A percentile compares a stretch with the other conserved stretches of the same genome.
Evolutionary conservation across 2,797 vertebrate genomes (phyloP).

Genomic region (Halcyon smyrnensis): DNA sequence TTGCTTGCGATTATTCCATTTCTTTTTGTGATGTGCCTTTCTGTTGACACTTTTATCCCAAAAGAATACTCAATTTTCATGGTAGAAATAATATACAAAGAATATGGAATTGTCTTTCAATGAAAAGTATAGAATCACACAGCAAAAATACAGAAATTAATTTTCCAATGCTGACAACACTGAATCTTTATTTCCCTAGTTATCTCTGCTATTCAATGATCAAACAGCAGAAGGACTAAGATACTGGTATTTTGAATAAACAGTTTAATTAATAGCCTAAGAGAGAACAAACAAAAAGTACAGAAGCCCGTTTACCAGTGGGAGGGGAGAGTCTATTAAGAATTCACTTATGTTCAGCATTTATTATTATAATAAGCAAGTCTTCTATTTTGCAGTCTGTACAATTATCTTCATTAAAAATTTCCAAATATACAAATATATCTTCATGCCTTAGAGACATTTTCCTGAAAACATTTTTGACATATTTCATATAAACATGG

Average conservation of each 20-base stretch:
- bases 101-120: constrained; percentile 8
- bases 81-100: background rate
- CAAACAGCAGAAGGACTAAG: background rate
- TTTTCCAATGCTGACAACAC: background rate
- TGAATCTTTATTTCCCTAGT: background rate
- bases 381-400: background rate
- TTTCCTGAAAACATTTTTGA: background rate
- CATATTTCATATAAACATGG: background rate
- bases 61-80: constrained; percentile 37
- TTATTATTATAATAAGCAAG: background rate
- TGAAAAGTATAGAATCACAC: background rate
- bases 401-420: background rate
- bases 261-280: background rate
- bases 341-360: background rate
- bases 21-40: constrained; percentile 36
- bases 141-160: background rate
- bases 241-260: background rate
- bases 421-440: background rate
- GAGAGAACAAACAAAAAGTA: background rate
- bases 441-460: background rate
- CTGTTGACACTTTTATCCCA: constrained; percentile 29
- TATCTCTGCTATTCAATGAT: background rate
- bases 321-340: background rate
- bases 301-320: background rate
- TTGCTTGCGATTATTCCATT: constrained; percentile 52